Conservation (phyloP, 2,113 vertebrate genomes). For the Uropsilus gracilis region DNA sequence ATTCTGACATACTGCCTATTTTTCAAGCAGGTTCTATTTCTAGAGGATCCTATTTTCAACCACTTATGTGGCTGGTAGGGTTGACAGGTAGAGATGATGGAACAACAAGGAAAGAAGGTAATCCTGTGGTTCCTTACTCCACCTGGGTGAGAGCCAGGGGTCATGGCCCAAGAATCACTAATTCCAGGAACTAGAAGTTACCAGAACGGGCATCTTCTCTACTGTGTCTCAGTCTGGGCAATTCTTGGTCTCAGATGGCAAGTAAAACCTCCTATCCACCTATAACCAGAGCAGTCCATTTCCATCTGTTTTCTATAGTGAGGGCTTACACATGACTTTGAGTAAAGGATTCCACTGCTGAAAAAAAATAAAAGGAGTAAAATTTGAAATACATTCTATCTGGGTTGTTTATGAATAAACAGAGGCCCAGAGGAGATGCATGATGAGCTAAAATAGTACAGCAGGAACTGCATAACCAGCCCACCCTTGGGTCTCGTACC, state of each 20-base stretch:
- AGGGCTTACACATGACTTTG: neutral
- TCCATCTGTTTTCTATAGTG: neutral
- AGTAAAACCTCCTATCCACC: neutral
- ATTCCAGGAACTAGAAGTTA: neutral
- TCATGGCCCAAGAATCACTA: neutral
- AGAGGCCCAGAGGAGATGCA: neutral
- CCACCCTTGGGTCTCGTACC: neutral
- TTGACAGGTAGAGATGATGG: neutral
- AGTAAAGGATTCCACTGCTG: neutral
- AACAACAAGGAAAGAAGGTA: neutral
- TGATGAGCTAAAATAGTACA: neutral
- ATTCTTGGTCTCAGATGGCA: fast-evolving
- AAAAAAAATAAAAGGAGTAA: neutral
- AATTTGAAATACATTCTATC: neutral
- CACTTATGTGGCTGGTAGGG: neutral
- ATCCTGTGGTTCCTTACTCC: neutral
- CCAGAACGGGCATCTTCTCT: neutral
- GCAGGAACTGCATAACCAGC: too few species aligned
- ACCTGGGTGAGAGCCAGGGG: neutral
- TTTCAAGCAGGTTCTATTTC: too few species aligned
- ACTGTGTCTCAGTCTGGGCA: neutral
- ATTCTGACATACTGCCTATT: neutral
- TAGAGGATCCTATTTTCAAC: neutral
- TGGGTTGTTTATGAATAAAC: neutral
- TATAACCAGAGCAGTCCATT: neutral